A percentile compares a stretch with the other conserved stretches of the same genome.
phyloP scores from a whole-genome alignment of 2,113 vertebrate species.

The Dasyprocta punctata region DNA sequence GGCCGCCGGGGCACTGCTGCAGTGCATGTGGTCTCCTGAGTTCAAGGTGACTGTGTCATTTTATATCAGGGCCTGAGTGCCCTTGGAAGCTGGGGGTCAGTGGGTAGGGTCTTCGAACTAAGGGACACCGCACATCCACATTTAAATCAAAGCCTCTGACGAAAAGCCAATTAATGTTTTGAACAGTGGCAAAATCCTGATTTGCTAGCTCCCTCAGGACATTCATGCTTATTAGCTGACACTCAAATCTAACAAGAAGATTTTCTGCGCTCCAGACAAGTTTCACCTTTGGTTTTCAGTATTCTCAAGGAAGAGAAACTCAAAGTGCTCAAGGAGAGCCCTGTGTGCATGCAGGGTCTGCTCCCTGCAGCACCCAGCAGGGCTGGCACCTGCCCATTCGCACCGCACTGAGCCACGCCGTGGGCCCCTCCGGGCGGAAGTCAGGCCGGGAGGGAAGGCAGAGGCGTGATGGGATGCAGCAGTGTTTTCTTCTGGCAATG shows the following conservation, averaged over 20 bases:
- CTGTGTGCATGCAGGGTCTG: no score
- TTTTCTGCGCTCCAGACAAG: not conserved
- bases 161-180: not conserved
- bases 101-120: not conserved
- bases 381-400: fast-evolving
- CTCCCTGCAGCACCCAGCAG: fast-evolving
- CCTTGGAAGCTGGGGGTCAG: no score
- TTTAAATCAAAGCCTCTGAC: not conserved
- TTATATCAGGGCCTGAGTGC: not conserved
- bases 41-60: no score
- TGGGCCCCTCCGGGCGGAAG: fast-evolving
- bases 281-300: not conserved
- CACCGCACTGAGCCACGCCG: no score
- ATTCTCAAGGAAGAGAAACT: not conserved
- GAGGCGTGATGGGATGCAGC: not conserved
- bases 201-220: not conserved
- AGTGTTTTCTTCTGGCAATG: fast-evolving
- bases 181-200: not conserved
- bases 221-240: no score
- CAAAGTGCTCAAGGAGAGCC: not conserved
- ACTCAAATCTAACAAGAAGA: not conserved
- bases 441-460: not conserved
- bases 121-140: not conserved
- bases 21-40: not conserved
- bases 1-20: not conserved